Evolutionary conservation across 2,113 vertebrate genomes (phyloP), one percentile per base, ranked within the genome.

Genomic region (Xiphorhynchus elegans): DNA sequence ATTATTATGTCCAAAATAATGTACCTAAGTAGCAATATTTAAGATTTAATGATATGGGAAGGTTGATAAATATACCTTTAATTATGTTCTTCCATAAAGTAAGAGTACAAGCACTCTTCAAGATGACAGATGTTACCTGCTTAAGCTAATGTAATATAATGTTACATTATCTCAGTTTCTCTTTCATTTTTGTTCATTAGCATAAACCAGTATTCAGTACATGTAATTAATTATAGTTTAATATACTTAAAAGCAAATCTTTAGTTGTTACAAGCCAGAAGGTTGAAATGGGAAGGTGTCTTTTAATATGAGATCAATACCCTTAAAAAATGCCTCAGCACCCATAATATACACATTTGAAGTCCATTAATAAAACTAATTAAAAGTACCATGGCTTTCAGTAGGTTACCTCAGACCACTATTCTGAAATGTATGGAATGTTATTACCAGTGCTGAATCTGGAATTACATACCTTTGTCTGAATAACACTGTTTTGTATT

Each of bases 181-280:
- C 56, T 94, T 97, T 89, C 92, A 97, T 97, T 98, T 95, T 93
- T 93, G 79, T 96, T 98, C 85, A 98, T 98, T 98, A 96, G n/a
- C 67, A 96, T 96, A 95, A 97, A 93, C 77, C 83, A 77, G 81
- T 96, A 97, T 97, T 89, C 85, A 87, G 87, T 95, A 93, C 92
- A 84, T 95, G 62, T 80, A 77, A 97, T 98, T 98, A 98, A 96
- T 97, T 96, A 87, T 46, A 89, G 44, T 94, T 98, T 96, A 96
- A 97, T 97, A 85, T 80, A 94, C 73, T 94, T 98, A 84, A 96
- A 96, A 92, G 68, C 7, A 69, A 93, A 68, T 86, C 26, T 77
- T 96, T 56, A 82, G n/a, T 16, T 84, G 31, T 93, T 96, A 81
- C 53, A 82, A 83, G 84, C 26, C 85, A 97, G 39, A 18, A 94